phyloP scores from a whole-genome alignment of 1,140 invertebrate genomes.

The Pectinophora gossypiella region DNA sequence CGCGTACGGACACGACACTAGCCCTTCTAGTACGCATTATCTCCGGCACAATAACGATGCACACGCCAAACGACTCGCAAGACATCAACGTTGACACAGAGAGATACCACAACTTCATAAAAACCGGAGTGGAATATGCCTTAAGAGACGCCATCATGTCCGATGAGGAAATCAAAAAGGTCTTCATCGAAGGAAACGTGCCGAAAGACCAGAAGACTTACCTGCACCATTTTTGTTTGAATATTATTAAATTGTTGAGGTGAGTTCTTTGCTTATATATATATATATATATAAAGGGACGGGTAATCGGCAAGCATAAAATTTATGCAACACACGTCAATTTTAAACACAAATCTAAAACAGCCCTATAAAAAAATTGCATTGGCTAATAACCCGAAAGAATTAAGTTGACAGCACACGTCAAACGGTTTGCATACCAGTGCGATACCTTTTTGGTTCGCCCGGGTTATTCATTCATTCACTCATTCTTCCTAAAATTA shows the following conservation, averaged over 20 bases:
- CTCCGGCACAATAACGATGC: conserved; percentile 60
- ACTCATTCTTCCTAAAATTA: no score
- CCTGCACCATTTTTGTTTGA: conserved; percentile 62
- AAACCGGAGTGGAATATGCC: conserved; percentile 60
- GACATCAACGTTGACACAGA: conserved; percentile 55
- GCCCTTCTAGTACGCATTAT: conserved; percentile 75
- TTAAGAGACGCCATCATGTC: conserved; percentile 57
- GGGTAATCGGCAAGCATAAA: no score
- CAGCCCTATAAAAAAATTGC: no score
- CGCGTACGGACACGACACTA: conserved; percentile 70
- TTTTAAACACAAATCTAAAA: no score
- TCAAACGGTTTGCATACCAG: no score
- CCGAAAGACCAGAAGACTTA: conserved; percentile 49
- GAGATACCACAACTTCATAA: conserved; percentile 53
- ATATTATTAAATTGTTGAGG: conserved; percentile 65
- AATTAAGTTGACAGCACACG: no score
- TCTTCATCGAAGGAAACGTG: conserved; percentile 38
- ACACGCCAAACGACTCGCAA: conserved; percentile 46
- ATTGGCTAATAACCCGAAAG: no score
- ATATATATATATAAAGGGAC: conserved; percentile 5
- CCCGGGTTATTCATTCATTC: no score
- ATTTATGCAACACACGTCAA: no score
- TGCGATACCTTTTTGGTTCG: no score
- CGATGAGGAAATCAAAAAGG: conserved; percentile 54
- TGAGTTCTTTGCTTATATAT: conserved; percentile 22